Evolutionary conservation across 2,888 invertebrate genomes (phyloP).

Genomic region (Tolmerus cingulatus): DNA sequence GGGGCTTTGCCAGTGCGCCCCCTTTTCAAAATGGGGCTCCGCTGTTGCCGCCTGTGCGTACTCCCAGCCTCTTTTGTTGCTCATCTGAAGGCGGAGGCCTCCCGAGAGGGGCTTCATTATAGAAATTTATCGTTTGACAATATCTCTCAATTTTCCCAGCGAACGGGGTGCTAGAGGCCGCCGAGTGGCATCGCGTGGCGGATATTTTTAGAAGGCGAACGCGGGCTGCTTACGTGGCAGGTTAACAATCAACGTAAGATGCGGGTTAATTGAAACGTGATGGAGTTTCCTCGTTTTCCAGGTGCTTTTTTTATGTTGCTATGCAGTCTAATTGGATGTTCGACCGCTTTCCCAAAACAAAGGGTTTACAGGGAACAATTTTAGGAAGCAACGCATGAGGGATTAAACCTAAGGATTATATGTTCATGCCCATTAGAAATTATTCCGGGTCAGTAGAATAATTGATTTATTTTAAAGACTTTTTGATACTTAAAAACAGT

Average conservation of each 20-base stretch:
- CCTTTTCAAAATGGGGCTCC: background rate
- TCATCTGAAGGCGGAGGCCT: background rate
- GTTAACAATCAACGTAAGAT: background rate
- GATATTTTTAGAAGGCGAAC: background rate
- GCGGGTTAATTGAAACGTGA: background rate
- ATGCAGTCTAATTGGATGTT: background rate
- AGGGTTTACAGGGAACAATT: background rate
- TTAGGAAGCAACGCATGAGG: background rate
- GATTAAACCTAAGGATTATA: background rate
- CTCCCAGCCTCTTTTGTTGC: background rate
- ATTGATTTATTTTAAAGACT: too few species aligned
- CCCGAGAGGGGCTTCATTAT: background rate
- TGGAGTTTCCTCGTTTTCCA: background rate
- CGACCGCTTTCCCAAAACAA: background rate
- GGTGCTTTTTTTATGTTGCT: background rate
- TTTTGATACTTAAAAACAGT: too few species aligned
- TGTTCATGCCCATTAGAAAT: background rate
- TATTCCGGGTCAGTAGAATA: background rate
- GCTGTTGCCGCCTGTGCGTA: background rate
- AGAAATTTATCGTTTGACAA: constrained; percentile 2
- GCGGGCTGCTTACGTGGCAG: background rate
- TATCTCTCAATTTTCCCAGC: background rate
- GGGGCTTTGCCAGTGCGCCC: background rate
- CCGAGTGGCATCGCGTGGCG: background rate
- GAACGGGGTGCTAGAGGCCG: background rate